Evolutionary conservation across 2,113 vertebrate genomes (phyloP).

Genomic region (Orthonyx spaldingii): DNA sequence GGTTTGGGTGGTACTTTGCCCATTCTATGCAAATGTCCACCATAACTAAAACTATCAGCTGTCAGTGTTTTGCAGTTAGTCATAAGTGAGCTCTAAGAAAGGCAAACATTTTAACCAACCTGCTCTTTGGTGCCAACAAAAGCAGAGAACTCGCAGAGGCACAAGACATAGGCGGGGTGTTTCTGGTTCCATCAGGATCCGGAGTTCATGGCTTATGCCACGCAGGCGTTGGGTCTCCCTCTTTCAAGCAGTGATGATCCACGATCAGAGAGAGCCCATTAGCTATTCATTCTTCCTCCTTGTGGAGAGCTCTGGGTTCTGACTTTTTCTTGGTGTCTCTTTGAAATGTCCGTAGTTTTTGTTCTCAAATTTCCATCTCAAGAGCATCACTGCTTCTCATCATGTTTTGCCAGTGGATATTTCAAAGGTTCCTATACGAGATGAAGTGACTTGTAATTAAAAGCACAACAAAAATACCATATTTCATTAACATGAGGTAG

Average conservation of each 20-base stretch:
- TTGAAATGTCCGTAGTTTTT: neutral
- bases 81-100: neutral
- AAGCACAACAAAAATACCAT: neutral
- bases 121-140: neutral
- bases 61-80: neutral
- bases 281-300: neutral
- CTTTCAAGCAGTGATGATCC: neutral
- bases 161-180: fast-evolving
- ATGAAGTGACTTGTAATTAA: neutral
- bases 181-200: neutral
- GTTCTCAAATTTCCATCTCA: neutral
- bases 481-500: neutral
- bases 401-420: neutral
- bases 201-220: neutral
- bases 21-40: neutral
- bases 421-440: neutral
- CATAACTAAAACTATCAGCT: neutral
- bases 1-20: neutral
- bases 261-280: neutral
- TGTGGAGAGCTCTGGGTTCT: neutral
- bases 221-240: neutral
- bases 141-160: neutral
- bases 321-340: neutral
- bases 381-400: neutral
- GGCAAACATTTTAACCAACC: neutral